Conservation (phyloP, 2,797 vertebrate genomes). For the Melanotaenia trifasciata region DNA sequence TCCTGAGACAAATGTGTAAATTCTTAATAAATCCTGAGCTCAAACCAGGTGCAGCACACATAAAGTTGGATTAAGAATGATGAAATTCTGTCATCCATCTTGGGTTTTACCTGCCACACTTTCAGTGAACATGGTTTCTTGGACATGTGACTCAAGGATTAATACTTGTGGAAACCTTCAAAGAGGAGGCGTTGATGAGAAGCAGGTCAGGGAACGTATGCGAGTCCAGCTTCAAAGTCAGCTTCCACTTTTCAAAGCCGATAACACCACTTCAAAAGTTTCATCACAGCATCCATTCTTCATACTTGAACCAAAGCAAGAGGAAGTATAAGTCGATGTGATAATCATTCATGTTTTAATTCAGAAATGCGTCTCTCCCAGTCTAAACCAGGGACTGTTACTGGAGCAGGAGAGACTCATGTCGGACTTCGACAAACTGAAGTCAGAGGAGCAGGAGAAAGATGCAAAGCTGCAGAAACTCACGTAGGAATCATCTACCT, state of each 20-base stretch:
- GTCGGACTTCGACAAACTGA: slow-evolving; percentile 90
- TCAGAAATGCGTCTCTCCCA: slow-evolving; percentile 44
- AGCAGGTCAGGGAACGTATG: not conserved
- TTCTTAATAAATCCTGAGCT: not conserved
- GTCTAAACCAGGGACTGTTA: slow-evolving; percentile 91
- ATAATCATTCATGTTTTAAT: not conserved
- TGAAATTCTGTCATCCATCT: not conserved
- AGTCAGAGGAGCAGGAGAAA: slow-evolving; percentile 89
- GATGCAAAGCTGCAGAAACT: slow-evolving; percentile 89
- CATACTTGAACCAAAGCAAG: not conserved
- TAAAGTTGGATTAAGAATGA: not conserved
- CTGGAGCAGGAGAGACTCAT: slow-evolving; percentile 89
- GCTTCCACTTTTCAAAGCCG: not conserved
- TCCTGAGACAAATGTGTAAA: not conserved
- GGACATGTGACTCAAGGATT: not conserved
- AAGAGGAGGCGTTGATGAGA: not conserved
- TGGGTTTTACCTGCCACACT: not conserved
- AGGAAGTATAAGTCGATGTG: too few relatives aligned
- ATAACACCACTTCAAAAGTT: not conserved
- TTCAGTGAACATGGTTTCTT: not conserved
- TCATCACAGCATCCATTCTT: not conserved
- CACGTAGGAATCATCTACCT: slow-evolving; percentile 76
- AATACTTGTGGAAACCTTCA: slow-evolving; percentile 5
- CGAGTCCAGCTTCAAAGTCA: slow-evolving; percentile 1
- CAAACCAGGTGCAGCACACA: not conserved